Conservation (phyloP, 2,113 vertebrate species). For the Protomyctophum bolini region DNA sequence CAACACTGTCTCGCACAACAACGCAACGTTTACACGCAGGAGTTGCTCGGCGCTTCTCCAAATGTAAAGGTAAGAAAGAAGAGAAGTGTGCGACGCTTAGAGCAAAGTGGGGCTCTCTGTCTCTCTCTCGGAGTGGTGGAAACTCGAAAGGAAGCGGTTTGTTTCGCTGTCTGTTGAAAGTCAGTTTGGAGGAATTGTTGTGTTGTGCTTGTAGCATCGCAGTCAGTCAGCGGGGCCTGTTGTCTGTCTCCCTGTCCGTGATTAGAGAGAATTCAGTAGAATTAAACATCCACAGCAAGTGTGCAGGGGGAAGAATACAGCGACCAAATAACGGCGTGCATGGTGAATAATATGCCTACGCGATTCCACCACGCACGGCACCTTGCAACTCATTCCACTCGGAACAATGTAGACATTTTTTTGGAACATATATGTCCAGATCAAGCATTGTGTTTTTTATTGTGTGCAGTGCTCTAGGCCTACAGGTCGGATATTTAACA, state of each 20-base stretch:
- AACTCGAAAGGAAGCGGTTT: conserved; percentile 37
- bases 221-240: conserved; percentile 71
- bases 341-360: conserved; percentile 67
- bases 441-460: neutral
- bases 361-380: conserved; percentile 20
- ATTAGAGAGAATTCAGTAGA: conserved; percentile 89
- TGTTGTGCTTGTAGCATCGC: conserved; percentile 79
- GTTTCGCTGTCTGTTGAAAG: conserved; percentile 59
- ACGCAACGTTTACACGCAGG: conserved; percentile 89
- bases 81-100: conserved; percentile 83
- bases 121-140: conserved; percentile 24
- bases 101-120: conserved; percentile 19
- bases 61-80: conserved; percentile 91
- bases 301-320: conserved; percentile 76
- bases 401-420: neutral
- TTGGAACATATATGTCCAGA: neutral
- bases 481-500: too few relatives aligned
- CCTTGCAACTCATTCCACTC: conserved; percentile 22
- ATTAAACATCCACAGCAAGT: conserved; percentile 89
- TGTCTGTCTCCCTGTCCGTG: conserved; percentile 79
- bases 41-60: conserved; percentile 85
- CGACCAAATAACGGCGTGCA: conserved; percentile 73
- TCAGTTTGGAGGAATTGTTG: conserved; percentile 77
- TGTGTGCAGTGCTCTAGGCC: neutral
- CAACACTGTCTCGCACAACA: conserved; percentile 89